Evolutionary conservation across 2,113 vertebrate species (phyloP), one percentile per base, ranked within the genome.

Genomic region (Sander vitreus): DNA sequence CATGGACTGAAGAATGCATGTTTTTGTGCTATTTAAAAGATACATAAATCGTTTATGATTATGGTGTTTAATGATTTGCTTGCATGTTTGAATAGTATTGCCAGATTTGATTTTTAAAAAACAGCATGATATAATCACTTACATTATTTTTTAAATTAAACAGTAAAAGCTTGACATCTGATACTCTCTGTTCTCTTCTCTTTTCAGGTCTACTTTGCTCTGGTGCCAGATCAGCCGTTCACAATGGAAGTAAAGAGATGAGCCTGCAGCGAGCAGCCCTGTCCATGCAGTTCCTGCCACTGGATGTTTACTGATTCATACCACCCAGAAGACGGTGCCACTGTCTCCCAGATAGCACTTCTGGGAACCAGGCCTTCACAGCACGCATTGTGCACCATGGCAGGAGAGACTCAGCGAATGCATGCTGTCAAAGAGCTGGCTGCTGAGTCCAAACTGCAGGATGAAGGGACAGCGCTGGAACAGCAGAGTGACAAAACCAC

Each of bases 321-420:
- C 87, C 0, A 73, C 54, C 82, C 83, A 80, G 67, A 90, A 78
- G 81, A 94, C 86, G 87, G 96, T 96, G 97, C 91, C 93, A 83
- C 76, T 95, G 90, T 94, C 89, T 69, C 70, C 91, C 92, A 93
- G 92, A 93, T 90, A 85, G 55, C 89, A 88, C 88, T 83, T 86
- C 95, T 93, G 94, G 94, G 93, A 93, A 95, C 88, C 90, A 90
- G 90, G 89, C 83, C 94, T 91, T 92, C 89, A 88, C 88, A 88
- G 90, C 89, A 93, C 91, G 73, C 85, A 89, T 87, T 86, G 83
- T 88, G 95, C 94, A 97, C 93, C 95, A 97, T 97, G 96, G 97
- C 97, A 85, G 96, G 97, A 96, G 97, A 97, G 94, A 96, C 94
- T 93, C 96, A 96, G 94, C 96, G 93, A 94, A 94, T 90, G 89